A percentile compares a stretch with the other conserved stretches of the same genome.
phyloP scores from a whole-genome alignment of 2,113 vertebrate species.

The Hyaena hyaena region DNA sequence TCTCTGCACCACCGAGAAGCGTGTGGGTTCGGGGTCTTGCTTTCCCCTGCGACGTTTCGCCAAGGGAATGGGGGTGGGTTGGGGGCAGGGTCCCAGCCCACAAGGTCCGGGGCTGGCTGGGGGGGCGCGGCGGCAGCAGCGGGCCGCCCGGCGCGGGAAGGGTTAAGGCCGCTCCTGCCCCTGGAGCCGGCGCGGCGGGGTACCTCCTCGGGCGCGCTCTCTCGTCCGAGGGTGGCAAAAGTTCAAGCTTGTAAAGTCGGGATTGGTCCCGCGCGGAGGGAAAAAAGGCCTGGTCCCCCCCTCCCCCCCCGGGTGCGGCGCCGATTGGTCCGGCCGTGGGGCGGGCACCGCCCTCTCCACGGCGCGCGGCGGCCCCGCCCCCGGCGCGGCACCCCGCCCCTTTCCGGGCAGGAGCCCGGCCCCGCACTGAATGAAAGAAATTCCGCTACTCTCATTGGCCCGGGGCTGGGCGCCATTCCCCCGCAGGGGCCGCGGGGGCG shows the following conservation, averaged over 20 bases:
- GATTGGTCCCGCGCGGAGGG: constrained; percentile 85
- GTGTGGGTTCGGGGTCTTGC: background rate
- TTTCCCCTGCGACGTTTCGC: background rate
- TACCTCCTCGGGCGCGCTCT: constrained; percentile 86
- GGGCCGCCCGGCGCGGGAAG: constrained; percentile 68
- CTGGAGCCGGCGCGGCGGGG: constrained; percentile 85
- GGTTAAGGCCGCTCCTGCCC: constrained; percentile 83
- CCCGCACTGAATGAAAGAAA: constrained; percentile 88
- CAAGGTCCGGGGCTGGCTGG: background rate
- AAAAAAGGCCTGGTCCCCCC: constrained; percentile 74
- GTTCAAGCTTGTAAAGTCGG: constrained; percentile 85
- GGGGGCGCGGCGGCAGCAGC: background rate
- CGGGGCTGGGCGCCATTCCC: constrained; percentile 59
- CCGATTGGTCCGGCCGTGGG: constrained; percentile 67
- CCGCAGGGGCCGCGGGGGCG: background rate
- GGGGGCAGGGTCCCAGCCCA: background rate
- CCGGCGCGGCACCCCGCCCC: constrained; percentile 64
- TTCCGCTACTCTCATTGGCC: constrained; percentile 78
- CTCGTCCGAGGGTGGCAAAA: constrained; percentile 90
- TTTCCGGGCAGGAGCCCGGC: constrained; percentile 74
- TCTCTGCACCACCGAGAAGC: background rate
- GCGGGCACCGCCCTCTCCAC: constrained; percentile 66
- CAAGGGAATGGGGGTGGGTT: background rate
- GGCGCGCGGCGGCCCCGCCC: constrained; percentile 62
- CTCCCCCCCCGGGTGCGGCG: constrained; percentile 37